Base-by-base conservation (phyloP, 1,140 invertebrate genomes). In the Parasteatoda tepidariorum region DNA sequence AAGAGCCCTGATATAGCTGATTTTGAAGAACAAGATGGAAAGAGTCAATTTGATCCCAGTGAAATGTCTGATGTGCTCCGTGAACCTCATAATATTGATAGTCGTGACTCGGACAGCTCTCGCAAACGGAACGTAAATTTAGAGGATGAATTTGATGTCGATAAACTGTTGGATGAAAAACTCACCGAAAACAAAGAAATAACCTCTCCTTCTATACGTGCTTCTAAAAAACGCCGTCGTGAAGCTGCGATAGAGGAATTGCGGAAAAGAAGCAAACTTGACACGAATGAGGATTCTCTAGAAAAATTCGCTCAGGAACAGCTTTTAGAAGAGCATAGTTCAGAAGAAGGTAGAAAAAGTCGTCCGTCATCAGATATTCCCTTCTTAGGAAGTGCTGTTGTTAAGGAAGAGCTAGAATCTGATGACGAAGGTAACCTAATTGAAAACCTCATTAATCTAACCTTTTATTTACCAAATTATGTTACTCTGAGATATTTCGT, bases 121-220 rank as follows among this genome's bases (percentile, higher is more conserved):
- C 13, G 64, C 2, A 4, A 4, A 18, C 26, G 61, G 18, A 18
- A 64, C 15, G 15, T 28, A 5, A 38, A 24, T 3, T 15, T 26
- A n/a, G 81, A 83, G 15, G 81, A 83, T 38, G 81, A 83, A 54
- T 83, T 83, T 83, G 81, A 83, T 66, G 31, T 83, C 4, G 81
- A 83, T 34, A 30, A 66, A 57, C 28, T 83, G 38, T 15, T 83
- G 13, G 81, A 83, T 66, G 73, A 68, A 0, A 83, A 83, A 30
- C 22, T 83, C 2, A 73, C 59, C 0, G 81, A 83, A 38, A 74
- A 83, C 11, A 15, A 59, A 11, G 59, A 62, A 18, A 24, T 33
- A 18, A 54, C 26, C 33, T 34, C 57, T 13, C n/a, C 55, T 31
- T 13, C 64, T 5, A 82, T 62, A 18, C 38, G 64, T 0, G n/a